Evolutionary conservation across 2,888 invertebrate genomes (phyloP), one percentile per base, ranked within the genome.

Genomic region (Erpobdella octoculata): DNA sequence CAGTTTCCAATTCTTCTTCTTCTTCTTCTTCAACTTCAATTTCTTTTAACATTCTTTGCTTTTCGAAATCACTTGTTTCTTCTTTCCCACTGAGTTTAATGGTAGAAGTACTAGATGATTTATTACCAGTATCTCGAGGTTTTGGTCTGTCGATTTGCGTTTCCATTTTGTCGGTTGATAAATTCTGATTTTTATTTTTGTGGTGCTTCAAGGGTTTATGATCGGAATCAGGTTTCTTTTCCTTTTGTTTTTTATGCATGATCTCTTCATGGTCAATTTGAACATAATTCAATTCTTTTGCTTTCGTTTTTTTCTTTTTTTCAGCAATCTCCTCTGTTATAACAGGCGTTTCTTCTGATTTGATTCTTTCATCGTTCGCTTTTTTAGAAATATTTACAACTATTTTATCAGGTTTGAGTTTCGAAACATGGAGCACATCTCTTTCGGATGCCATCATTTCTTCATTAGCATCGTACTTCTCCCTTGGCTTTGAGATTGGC

Each of bases 1-100:
- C 31, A 58, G 35, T 67, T 48, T 71, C 71, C 9, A 33, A 21
- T 31, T 67, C 71, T 6, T 67, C 71, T 1, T 66, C 48, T 15
- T 61, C 69, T 2, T 69, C 69, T 12, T 31, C 21, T 12, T 59
- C 61, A 28, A 31, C 62, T 6, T 68, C 68, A 18, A 59, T 53
- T n/a, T 48, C 46, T 33, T 65, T n/a, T n/a, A 41, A 41, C n/a
- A 8, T 18, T 18, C 28, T 6, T 58, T 58, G n/a, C 62, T 25
- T 9, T n/a, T 25, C n/a, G n/a, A 28, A n/a, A 6, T 21, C 37
- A 5, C 33, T 18, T 31, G 1, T 25, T n/a, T 28, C n/a, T n/a
- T 69, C 69, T 35, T 69, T 41, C n/a, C n/a, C 12, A n/a, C 12
- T 15, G 46, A 41, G 46, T n/a, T 41, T 41, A 12, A 15, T 41